Base-by-base conservation (phyloP, 2,888 invertebrate species). In the Drosophila anomelani region DNA sequence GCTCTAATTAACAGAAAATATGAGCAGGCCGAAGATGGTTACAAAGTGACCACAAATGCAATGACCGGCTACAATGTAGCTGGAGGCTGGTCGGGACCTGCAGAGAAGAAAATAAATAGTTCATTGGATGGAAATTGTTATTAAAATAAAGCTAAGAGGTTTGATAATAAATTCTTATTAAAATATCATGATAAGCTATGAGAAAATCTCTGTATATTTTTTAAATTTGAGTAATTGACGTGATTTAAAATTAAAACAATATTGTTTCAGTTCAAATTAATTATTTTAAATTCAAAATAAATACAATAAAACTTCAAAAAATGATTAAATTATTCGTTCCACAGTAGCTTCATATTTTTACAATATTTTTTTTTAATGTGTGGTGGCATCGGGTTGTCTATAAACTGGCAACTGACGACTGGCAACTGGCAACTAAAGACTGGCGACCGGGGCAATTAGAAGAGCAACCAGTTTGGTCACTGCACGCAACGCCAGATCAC, bases 401-500 rank as follows among this genome's bases (percentile, higher is more conserved):
- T 43, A 77, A 75, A 75, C 53, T 57, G 44, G 57, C 57, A 58
- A 17, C 34, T 51, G 51, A 51, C 34, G 51, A 20, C 51, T 34
- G 44, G 57, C 41, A 41, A 41, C 51, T 62, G 57, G 54, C 54
- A 54, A 38, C 54, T 54, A 38, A 38, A 59, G 46, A 60, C 57
- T 55, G 46, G 15, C 36, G 75, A 80, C 77, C 76, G 75, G 72
- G 76, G 73, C 86, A 88, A 85, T 88, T 88, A 88, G 86, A 76
- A 71, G 77, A 75, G 73, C 88, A 85, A 85, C 86, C 88, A 83
- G 88, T 86, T 88, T 86, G 75, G 63, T 66, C 44, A 62, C 78
- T 73, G 71, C 84, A 88, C 81, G 81, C 88, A 85, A 57, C 64
- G 63, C 69, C 72, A 36, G 39, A 15, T 34, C 67, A 34, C 51